These are phyloP conservation scores for Syndactyla subalaris DNA, from an alignment of 2,797 vertebrate species.

Conservation along the genomic window DNA sequence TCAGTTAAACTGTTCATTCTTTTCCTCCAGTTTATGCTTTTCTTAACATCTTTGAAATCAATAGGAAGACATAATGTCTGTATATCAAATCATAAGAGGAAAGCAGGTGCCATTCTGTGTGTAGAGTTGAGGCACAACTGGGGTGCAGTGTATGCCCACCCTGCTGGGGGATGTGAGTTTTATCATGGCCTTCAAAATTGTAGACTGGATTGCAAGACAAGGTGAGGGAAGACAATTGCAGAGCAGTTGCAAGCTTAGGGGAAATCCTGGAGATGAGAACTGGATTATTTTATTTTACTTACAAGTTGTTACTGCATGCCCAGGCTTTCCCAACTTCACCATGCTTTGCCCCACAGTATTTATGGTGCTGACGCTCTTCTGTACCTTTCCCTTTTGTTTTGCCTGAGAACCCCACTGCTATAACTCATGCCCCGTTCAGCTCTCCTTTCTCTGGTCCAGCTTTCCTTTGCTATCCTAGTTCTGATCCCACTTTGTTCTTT, in stretches of 20 bases:
- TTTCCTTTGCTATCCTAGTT: background rate
- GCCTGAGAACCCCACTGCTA: background rate
- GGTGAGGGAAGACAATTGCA: accelerated
- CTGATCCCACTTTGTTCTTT: conserved; percentile 16
- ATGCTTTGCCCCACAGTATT: background rate
- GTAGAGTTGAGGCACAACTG: background rate
- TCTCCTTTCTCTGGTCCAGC: background rate
- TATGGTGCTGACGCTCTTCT: background rate
- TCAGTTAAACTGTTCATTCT: background rate
- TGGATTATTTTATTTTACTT: background rate
- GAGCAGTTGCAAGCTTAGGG: background rate
- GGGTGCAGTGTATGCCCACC: background rate
- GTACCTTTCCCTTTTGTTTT: background rate
- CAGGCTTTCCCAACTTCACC: background rate
- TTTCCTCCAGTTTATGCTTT: background rate
- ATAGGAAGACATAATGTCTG: background rate
- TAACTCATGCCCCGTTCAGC: background rate
- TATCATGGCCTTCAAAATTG: background rate
- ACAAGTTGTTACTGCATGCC: background rate
- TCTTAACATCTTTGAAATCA: background rate
- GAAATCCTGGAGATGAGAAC: background rate
- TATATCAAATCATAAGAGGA: background rate
- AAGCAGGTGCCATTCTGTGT: background rate
- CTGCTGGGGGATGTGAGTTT: background rate
- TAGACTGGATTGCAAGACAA: background rate